Evolutionary conservation across 2,888 invertebrate species (phyloP).

Genomic region (Lithodes maja): DNA sequence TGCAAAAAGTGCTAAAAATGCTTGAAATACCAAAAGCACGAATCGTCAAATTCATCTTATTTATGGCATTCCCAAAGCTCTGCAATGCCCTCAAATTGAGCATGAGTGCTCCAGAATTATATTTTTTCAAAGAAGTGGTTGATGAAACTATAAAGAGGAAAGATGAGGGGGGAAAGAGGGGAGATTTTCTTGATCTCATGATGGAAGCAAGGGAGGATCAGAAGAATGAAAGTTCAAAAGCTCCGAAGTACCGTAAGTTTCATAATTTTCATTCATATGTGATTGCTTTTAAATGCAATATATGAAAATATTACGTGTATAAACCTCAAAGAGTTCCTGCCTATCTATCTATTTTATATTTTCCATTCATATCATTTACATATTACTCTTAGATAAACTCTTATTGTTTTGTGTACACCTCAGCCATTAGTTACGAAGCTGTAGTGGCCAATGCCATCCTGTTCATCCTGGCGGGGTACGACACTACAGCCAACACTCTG

Average conservation of each 20-base stretch:
- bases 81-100: constrained; percentile 7
- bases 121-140: constrained; percentile 40
- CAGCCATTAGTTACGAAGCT: constrained; percentile 39
- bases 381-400: no score
- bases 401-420: no score
- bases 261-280: not conserved
- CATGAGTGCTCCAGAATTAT: not conserved
- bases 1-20: not conserved
- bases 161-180: constrained; percentile 23
- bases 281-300: not conserved
- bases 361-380: no score
- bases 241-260: constrained; percentile 37
- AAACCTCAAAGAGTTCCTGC: not conserved
- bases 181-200: constrained; percentile 54
- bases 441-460: constrained; percentile 78
- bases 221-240: constrained; percentile 1
- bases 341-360: no score
- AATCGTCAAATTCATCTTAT: not conserved
- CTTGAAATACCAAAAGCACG: not conserved
- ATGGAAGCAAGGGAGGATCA: constrained; percentile 30
- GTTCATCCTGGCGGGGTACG: constrained; percentile 81
- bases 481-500: constrained; percentile 80
- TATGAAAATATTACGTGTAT: not conserved
- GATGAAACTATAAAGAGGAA: constrained; percentile 24
- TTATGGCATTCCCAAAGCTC: constrained; percentile 15